Conservation (phyloP, 2,113 vertebrate species). For the Illadopsis cleaveri region DNA sequence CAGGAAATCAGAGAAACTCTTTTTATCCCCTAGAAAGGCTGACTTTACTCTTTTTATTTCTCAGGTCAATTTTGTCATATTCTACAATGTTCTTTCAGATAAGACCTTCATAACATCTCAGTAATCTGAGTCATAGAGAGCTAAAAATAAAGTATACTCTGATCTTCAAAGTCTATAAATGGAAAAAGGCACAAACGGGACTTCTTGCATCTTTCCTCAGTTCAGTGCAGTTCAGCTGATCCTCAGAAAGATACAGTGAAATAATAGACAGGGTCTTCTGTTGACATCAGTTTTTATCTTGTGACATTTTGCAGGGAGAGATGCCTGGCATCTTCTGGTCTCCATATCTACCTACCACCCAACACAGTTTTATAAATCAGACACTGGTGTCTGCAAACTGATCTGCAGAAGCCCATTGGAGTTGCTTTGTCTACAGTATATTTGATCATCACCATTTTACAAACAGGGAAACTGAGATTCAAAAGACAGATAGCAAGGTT, state of each 20-base stretch:
- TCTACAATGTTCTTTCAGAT: background rate
- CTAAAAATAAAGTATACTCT: slow-evolving; percentile 20
- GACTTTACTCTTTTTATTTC: background rate
- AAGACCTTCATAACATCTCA: background rate
- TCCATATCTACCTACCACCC: background rate
- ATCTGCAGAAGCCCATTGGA: background rate
- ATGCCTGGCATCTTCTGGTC: background rate
- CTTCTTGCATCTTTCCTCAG: background rate
- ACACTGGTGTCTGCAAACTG: background rate
- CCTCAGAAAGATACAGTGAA: background rate
- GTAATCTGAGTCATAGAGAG: background rate
- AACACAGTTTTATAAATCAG: background rate
- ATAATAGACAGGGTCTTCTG: background rate
- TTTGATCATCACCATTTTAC: background rate
- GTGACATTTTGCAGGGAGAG: background rate
- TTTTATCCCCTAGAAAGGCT: background rate
- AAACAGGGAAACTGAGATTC: background rate
- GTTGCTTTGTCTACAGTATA: background rate
- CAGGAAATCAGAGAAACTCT: background rate
- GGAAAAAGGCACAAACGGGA: background rate
- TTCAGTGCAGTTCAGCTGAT: background rate
- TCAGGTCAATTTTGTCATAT: background rate
- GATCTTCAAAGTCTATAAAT: background rate
- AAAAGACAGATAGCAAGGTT: background rate
- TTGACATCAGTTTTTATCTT: background rate